A percentile compares a stretch with the other conserved stretches of the same genome.
These are phyloP conservation scores for Drosophila sucinea DNA, from an alignment of 1,140 invertebrate species.

Conservation along the genomic window DNA sequence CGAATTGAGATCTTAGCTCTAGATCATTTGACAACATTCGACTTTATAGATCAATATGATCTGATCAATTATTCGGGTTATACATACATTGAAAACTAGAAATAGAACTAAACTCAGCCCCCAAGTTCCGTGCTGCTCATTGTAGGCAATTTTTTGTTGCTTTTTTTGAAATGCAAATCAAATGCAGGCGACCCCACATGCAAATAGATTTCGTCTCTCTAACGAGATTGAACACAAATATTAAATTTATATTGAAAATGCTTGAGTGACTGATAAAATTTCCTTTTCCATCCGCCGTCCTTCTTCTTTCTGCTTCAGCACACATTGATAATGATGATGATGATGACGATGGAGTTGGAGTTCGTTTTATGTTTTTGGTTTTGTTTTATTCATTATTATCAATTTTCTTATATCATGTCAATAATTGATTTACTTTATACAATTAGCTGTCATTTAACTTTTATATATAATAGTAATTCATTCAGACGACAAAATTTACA, in stretches of 20 bases:
- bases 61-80: neutral
- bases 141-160: slow-evolving; percentile 22
- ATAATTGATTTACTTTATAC: slow-evolving; percentile 64
- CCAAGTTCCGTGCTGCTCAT: neutral
- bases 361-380: slow-evolving; percentile 16
- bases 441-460: slow-evolving; percentile 64
- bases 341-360: slow-evolving; percentile 6
- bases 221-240: slow-evolving; percentile 5
- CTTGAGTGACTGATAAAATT: neutral
- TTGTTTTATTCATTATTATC: slow-evolving; percentile 31
- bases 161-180: slow-evolving; percentile 57
- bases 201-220: slow-evolving; percentile 43
- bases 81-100: neutral
- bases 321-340: slow-evolving; percentile 35
- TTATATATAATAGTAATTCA: slow-evolving; percentile 28
- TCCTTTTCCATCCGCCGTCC: neutral
- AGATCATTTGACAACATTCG: neutral
- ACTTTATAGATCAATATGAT: neutral
- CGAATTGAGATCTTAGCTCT: slow-evolving; percentile 8
- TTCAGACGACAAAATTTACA: slow-evolving; percentile 45
- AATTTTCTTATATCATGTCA: slow-evolving; percentile 27
- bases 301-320: neutral
- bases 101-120: neutral
- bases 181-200: slow-evolving; percentile 43
- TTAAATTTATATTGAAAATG: neutral